These are phyloP conservation scores for Poecilia latipinna DNA, from an alignment of 2,113 vertebrate genomes.

Conservation along the genomic window DNA sequence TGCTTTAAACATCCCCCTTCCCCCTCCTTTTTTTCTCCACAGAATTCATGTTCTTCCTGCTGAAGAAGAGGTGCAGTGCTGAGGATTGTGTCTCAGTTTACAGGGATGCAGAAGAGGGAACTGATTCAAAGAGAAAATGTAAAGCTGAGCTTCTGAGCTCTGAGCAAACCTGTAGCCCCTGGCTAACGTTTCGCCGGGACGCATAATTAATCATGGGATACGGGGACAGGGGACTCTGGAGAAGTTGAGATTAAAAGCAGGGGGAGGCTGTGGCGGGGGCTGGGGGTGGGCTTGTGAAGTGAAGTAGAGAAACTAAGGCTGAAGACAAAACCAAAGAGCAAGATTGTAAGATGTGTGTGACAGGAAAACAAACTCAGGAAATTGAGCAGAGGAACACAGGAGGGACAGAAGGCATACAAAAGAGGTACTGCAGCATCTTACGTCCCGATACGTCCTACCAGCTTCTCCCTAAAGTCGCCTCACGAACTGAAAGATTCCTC, in stretches of 20 bases:
- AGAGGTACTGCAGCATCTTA: conserved; percentile 31
- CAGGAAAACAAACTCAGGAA: conserved; percentile 59
- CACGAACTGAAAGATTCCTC: conserved; percentile 7
- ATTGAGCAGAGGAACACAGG: conserved; percentile 41
- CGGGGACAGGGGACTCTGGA: conserved; percentile 51
- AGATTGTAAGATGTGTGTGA: conserved; percentile 53
- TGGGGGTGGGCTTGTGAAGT: conserved; percentile 1
- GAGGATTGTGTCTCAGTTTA: conserved; percentile 56
- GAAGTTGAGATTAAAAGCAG: conserved; percentile 59
- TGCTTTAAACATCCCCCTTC: conserved; percentile 32
- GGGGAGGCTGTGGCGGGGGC: conserved; percentile 6
- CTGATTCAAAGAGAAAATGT: conserved; percentile 21
- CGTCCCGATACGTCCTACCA: conserved; percentile 37
- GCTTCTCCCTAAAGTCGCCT: conserved; percentile 14
- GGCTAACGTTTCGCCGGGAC: conserved; percentile 53
- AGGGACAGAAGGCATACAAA: conserved; percentile 53
- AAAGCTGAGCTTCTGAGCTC: conserved; percentile 42
- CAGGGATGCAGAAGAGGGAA: conserved; percentile 16
- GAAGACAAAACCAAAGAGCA: conserved; percentile 27
- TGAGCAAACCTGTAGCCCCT: conserved; percentile 52
- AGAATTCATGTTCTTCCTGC: conserved; percentile 35
- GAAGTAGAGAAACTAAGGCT: conserved; percentile 17
- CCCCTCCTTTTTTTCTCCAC: conserved; percentile 20
- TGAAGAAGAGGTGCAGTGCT: conserved; percentile 32
- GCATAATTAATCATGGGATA: conserved; percentile 65